A percentile compares a stretch with the other conserved stretches of the same genome.
Conservation (phyloP, 2,888 invertebrate genomes). For the Heteropelma amictum region DNA sequence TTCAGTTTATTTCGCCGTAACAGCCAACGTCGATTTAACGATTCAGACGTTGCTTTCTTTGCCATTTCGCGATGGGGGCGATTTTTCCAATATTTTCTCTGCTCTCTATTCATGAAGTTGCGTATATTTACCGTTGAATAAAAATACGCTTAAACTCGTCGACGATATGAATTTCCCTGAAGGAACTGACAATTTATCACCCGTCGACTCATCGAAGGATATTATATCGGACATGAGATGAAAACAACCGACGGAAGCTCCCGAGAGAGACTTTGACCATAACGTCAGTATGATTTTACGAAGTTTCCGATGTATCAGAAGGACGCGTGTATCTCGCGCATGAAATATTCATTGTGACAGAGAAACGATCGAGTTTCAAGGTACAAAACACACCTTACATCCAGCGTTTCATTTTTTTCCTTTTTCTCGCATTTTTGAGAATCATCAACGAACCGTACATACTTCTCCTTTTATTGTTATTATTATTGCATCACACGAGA, state of each 20-base stretch:
- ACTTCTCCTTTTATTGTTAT: neutral
- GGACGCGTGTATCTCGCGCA: too few species aligned
- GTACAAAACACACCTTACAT: neutral
- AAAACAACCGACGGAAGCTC: neutral
- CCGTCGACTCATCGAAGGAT: neutral
- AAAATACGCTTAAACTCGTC: neutral
- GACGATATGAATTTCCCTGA: neutral
- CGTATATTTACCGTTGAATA: neutral
- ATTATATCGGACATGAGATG: neutral
- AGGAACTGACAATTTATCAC: neutral
- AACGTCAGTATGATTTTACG: neutral
- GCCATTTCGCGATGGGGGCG: too few species aligned
- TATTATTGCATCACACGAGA: neutral
- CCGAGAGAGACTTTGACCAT: neutral
- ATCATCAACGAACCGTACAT: neutral
- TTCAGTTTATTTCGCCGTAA: too few species aligned
- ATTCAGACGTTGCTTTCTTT: too few species aligned
- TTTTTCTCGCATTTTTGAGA: neutral
- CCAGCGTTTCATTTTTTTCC: neutral
- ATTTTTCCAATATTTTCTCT: too few species aligned
- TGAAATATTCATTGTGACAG: slow-evolving; percentile 12
- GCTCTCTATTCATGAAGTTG: neutral
- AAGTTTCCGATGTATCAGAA: neutral
- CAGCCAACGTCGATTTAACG: too few species aligned
- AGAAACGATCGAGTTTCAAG: slow-evolving; percentile 20